Evolutionary conservation across 2,888 invertebrate species (phyloP), one percentile per base, ranked within the genome.

Genomic region (Drosophila affinis): DNA sequence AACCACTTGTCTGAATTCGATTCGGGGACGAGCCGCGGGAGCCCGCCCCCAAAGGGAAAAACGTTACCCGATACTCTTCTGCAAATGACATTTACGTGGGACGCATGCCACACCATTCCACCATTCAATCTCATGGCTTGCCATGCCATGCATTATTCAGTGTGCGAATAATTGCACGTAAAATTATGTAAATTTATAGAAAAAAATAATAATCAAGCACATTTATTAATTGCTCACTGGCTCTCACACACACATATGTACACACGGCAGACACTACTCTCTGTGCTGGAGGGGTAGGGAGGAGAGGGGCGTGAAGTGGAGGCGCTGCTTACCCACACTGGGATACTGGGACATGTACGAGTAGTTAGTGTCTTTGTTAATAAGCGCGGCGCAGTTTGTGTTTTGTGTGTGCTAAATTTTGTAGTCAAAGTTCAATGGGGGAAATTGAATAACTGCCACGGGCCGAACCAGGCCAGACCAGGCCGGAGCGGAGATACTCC

Each of bases 371-470:
- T 58, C 57, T 77, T 72, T 74, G 73, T 77, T 81, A 73, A 79
- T 77, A 86, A 77, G 75, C 83, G 76, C 83, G 84, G 47, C 83
- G 83, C 73, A 84, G 73, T 84, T 86, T 70, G 64, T 70, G 49
- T 51, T 62, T 46, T 64, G 67, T 63, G 48, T 68, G 76, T 48
- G 74, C 86, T 82, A 85, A 78, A 82, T 78, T 82, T 80, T 80
- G 77, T 74, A 75, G 59, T 49, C 86, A 86, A 83, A 86, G 86
- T 78, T 83, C 78, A 78, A 68, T 71, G 68, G 54, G 68, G 75
- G 57, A 52, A 69, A 74, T 65, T 57, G 47, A 68, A 57, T 68
- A 68, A 65, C 65, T 65, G 67, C 64, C 34, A 44, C 21, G 64
- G 67, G 53, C 47, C 54, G 24, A 24, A 24, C 24, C 5, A 5